These are phyloP conservation scores for Solenodon paradoxus DNA, from an alignment of 2,113 vertebrate species.

Conservation along the genomic window DNA sequence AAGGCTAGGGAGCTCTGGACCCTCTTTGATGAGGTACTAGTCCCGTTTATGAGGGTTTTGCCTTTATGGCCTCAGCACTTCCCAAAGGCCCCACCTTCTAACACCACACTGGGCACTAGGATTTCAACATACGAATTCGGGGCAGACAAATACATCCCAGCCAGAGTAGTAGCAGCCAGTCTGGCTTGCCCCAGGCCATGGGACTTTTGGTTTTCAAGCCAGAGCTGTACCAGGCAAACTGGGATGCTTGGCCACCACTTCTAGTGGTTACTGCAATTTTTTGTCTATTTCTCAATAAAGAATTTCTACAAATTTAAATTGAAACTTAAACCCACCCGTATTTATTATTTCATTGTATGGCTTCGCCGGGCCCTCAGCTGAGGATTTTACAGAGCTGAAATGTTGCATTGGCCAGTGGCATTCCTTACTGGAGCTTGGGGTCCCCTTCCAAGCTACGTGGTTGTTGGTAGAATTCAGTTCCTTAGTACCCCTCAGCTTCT, in stretches of 20 bases:
- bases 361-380: background rate
- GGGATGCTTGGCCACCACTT: background rate
- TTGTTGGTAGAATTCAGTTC: slow-evolving; percentile 3
- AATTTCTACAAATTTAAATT: background rate
- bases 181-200: background rate
- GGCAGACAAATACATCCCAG: background rate
- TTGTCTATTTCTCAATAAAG: background rate
- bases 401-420: background rate
- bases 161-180: background rate
- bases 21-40: background rate
- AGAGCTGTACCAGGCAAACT: background rate
- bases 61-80: background rate
- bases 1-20: background rate
- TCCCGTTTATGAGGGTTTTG: background rate
- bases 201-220: slow-evolving; percentile 11
- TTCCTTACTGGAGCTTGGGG: slow-evolving; percentile 1
- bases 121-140: background rate
- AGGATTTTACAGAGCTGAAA: background rate
- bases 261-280: background rate
- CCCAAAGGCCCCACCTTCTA: background rate
- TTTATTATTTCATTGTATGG: background rate
- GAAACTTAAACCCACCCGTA: background rate
- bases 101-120: background rate
- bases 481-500: background rate
- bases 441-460: background rate